Evolutionary conservation across 2,888 invertebrate species (phyloP).

Genomic region (Apamea sordens): DNA sequence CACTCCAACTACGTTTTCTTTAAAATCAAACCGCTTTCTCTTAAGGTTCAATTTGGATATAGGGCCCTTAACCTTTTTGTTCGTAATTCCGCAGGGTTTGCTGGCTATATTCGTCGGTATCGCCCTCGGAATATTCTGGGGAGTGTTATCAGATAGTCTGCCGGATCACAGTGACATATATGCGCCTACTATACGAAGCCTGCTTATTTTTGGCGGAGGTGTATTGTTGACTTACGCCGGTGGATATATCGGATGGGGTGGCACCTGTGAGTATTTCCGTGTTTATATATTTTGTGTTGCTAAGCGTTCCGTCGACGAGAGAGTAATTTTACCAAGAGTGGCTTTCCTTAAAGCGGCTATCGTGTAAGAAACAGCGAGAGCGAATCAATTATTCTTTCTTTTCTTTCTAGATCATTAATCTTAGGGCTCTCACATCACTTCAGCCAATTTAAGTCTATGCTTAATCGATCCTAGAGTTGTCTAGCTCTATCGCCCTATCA

Average conservation of each 20-base stretch:
- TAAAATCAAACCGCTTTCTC: conserved; percentile 60
- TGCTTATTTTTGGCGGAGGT: conserved; percentile 84
- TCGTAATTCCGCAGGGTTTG: conserved; percentile 77
- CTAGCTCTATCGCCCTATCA: not conserved
- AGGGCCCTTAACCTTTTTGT: conserved; percentile 57
- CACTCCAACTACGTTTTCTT: conserved; percentile 58
- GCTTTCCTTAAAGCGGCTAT: conserved; percentile 6
- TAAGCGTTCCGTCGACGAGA: conserved; percentile 36
- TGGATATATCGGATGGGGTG: conserved; percentile 85
- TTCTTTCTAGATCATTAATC: not conserved
- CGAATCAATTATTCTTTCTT: not conserved
- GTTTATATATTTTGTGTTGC: conserved; percentile 42
- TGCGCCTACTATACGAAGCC: conserved; percentile 83
- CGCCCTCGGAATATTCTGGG: conserved; percentile 83
- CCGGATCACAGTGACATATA: conserved; percentile 84
- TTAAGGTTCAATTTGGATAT: conserved; percentile 59
- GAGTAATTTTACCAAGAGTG: conserved; percentile 35
- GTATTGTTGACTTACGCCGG: conserved; percentile 80
- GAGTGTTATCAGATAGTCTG: conserved; percentile 80
- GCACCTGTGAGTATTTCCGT: conserved; percentile 80
- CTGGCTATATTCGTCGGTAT: conserved; percentile 85
- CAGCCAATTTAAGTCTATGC: not conserved
- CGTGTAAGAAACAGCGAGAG: not conserved
- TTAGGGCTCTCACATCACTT: not conserved
- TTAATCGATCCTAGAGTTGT: not conserved